A percentile compares a stretch with the other conserved stretches of the same genome.
Conservation (phyloP, 2,113 vertebrate genomes). For the Oreochromis aureus region DNA sequence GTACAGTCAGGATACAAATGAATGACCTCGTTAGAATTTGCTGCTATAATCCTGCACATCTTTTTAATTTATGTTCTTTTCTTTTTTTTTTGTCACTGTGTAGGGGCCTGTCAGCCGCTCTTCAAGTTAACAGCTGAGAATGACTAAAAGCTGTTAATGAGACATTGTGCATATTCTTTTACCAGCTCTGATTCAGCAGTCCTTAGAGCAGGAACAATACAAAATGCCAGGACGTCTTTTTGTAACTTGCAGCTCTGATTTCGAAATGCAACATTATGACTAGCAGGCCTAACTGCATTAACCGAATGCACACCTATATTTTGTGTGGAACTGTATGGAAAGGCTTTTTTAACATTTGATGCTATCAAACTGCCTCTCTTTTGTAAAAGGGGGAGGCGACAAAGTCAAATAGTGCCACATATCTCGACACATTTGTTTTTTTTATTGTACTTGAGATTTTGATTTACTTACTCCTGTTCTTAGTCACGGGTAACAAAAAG, state of each 20-base stretch:
- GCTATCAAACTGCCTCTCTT: background rate
- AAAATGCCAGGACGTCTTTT: constrained; percentile 10
- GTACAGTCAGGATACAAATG: background rate
- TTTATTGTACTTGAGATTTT: background rate
- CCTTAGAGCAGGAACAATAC: constrained; percentile 9
- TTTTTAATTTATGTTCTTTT: constrained; percentile 8
- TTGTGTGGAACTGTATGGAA: background rate
- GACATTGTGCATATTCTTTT: constrained; percentile 34
- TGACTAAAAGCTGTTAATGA: constrained; percentile 46
- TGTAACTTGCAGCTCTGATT: background rate
- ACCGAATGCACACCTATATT: background rate
- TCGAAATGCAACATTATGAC: background rate
- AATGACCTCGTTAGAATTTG: constrained; percentile 6
- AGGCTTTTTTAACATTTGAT: background rate
- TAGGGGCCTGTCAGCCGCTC: background rate
- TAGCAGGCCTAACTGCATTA: background rate
- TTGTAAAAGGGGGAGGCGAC: background rate
- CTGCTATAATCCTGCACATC: background rate
- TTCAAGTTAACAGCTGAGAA: constrained; percentile 3
- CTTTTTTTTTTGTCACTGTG: background rate
- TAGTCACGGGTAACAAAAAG: background rate
- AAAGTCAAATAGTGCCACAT: background rate
- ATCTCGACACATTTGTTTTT: background rate
- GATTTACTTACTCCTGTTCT: background rate
- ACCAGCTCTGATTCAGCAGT: constrained; percentile 23